Evolutionary conservation across 1,140 invertebrate genomes (phyloP), one percentile per base, ranked within the genome.

Genomic region (Drosophila kohkoa): DNA sequence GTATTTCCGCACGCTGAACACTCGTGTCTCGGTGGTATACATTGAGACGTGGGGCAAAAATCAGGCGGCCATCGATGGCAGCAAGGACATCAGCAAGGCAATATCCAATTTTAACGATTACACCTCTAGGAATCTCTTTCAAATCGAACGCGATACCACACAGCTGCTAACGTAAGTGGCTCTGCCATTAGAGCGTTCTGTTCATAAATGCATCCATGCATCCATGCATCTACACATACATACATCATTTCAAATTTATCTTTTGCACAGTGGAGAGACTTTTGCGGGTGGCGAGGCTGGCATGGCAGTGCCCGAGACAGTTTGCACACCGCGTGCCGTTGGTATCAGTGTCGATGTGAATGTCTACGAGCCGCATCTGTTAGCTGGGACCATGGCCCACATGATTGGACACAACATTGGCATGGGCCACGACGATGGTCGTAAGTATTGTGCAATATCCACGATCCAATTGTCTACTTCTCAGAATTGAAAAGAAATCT

Each of bases 381-480:
- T 98, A 13, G 98, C 98, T 1, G 97, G 97, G 7, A 98, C 97
- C 11, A 96, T 99, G 95, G 97, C 98, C 8, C 98, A 99, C 92
- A 98, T 99, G 97, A 97, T 99, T 81, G 98, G 98, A 13, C 98
- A 99, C 88, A 99, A 98, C 92, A 96, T 99, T 75, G 98, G 98
- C 91, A 97, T 98, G 96, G 95, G 95, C 1, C 98, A 99, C 93
- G 98, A 99, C 92, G 97, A 98, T 82, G 96, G 96, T 64, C 94
- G 97, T 95, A 94, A 96, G 94, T 94, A 81, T 20, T 57, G 13
- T 13, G 7, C 20, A 20, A 20, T 3, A 20, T 32, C 7, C 35
- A 38, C 35, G 35, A 38, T 38, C 35, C 7, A 38, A 20, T 20
- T 20, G 20, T 20, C 20, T 20, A 20, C 20, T 20, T 20, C 0